Evolutionary conservation across 30 jellyfish, hydroid and myxozoan species (phyloP).

Genomic region (Cassiopea xamachana): DNA sequence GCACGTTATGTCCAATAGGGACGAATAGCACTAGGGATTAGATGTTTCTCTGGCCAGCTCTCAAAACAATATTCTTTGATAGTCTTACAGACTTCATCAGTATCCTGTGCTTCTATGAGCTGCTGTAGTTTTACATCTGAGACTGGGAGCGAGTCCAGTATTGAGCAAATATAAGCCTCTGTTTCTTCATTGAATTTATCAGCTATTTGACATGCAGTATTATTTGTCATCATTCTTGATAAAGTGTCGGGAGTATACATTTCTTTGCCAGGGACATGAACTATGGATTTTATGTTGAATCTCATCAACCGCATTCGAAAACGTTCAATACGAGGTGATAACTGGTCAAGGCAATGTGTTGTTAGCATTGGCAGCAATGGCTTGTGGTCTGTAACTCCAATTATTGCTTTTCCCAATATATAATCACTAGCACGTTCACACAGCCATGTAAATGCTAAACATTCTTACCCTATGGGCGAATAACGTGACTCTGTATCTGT

Average conservation of each 20-base stretch:
- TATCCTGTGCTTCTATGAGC: too few species aligned
- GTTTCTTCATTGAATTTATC: background rate
- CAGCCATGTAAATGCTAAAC: constrained; percentile 43
- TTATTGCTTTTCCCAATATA: background rate
- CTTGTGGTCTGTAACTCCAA: background rate
- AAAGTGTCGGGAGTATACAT: constrained; percentile 7
- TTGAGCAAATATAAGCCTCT: background rate
- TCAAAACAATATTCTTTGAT: too few species aligned
- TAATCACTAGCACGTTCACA: constrained; percentile 16
- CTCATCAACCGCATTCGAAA: constrained; percentile 15
- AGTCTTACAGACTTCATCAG: too few species aligned
- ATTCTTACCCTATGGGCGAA: constrained; percentile 20
- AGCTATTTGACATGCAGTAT: background rate
- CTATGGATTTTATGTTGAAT: background rate
- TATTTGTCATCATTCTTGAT: background rate
- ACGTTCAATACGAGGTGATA: constrained; percentile 1
- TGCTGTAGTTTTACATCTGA: too few species aligned
- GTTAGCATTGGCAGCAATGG: background rate
- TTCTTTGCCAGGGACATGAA: constrained; percentile 9
- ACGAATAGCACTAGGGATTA: too few species aligned
- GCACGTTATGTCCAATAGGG: too few species aligned
- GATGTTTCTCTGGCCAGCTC: background rate
- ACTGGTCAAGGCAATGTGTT: constrained; percentile 16
- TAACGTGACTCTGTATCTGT: constrained; percentile 35
- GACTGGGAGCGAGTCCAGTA: too few species aligned